Evolutionary conservation across 1,140 invertebrate genomes (phyloP), one percentile per base, ranked within the genome.

Genomic region (Calliphora vicina): DNA sequence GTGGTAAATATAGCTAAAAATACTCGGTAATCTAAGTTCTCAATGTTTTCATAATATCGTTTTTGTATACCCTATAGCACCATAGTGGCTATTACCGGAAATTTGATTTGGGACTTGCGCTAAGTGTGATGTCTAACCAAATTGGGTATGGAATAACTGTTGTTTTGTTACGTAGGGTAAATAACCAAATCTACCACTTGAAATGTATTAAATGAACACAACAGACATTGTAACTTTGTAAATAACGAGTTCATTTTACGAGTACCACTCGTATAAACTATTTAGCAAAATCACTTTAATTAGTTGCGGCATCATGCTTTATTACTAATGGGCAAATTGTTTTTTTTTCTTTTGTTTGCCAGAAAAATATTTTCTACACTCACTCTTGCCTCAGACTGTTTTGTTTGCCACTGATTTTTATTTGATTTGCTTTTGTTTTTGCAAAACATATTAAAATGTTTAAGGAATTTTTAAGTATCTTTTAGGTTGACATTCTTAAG

Each of bases 401-500:
- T 43, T 43, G 43, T 0, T 43, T n/a, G 15, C 35, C 35, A 10
- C 15, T 35, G 35, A 35, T 20, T 35, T 15, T 74, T 29, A 2
- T 9, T 42, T 20, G 35, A 76, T 27, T 29, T 29, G 29, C 1
- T 23, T 50, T 27, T 25, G 43, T 50, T 17, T 26, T 29, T 50
- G 78, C 10, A 20, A n/a, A 17, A 35, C 8, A n/a, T 50, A 27
- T 61, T 45, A 81, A 29, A 26, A 81, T 81, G 80, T 81, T 67
- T 57, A 67, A 81, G 80, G 57, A 81, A 81, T 81, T 61, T 67
- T 61, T 61, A 81, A 67, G 80, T 81, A 81, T 81, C 45, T 81
- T 25, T 81, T 43, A 43, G 80, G 80, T 57, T 81, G 80, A 81
- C 80, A 81, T 81, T 81, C 57, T 81, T 81, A 81, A 57, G 57